Conservation (phyloP, 2,888 invertebrate genomes). For the Amiota communis region DNA sequence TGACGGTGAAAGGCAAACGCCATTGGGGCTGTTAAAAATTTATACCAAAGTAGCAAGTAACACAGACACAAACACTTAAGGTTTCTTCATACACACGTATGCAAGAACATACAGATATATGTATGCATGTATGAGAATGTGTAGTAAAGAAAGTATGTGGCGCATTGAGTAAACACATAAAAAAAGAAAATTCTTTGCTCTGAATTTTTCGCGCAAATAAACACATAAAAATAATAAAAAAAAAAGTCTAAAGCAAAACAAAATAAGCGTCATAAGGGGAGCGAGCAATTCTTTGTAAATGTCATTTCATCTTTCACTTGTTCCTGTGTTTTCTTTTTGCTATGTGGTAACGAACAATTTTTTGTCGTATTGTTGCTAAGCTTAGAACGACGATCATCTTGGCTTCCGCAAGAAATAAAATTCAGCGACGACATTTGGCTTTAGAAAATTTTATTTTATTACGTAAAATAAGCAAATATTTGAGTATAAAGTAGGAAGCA, state of each 20-base stretch:
- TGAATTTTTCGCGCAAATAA: constrained; percentile 28
- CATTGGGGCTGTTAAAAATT: constrained; percentile 27
- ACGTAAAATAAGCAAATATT: constrained; percentile 36
- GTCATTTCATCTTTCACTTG: background rate
- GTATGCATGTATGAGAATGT: constrained; percentile 21
- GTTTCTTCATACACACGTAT: too few relatives aligned
- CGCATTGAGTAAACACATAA: constrained; percentile 26
- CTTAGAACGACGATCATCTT: background rate
- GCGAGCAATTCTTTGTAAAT: constrained; percentile 8
- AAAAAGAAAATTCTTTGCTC: constrained; percentile 4
- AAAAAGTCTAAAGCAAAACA: background rate
- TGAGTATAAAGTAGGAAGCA: background rate
- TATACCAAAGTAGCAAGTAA: constrained; percentile 7
- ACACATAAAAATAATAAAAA: constrained; percentile 12
- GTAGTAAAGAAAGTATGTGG: constrained; percentile 1
- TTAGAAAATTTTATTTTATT: constrained; percentile 35
- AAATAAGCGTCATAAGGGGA: background rate
- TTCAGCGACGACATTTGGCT: constrained; percentile 13
- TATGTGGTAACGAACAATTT: background rate
- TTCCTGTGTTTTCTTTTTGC: background rate
- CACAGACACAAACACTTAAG: background rate
- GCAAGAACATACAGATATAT: constrained; percentile 30
- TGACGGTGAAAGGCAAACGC: background rate
- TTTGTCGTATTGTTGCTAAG: background rate
- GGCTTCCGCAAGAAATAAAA: background rate